Percentiles rank a stretch among this genome's conserved stretches.
Evolutionary conservation across 1,140 invertebrate genomes (phyloP).

Genomic region (Dufourea novaeangliae): DNA sequence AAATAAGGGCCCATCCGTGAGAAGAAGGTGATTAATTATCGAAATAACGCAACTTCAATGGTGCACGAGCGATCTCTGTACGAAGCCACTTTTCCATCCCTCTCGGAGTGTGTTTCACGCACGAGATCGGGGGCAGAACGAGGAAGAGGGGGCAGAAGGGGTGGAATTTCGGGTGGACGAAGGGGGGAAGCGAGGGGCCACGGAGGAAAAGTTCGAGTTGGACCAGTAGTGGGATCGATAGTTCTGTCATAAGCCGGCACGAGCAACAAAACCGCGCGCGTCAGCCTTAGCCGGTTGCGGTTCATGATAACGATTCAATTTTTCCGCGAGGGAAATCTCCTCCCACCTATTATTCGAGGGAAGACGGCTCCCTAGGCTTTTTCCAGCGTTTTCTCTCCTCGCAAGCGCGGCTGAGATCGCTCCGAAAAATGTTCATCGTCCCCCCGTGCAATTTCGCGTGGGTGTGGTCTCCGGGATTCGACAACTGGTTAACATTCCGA

Average conservation of each 20-base stretch:
- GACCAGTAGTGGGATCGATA: constrained; percentile 60
- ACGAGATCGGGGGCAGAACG: background rate
- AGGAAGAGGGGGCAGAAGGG: background rate
- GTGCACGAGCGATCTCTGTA: too few relatives aligned
- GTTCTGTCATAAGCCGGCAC: constrained; percentile 61
- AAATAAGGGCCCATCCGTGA: background rate
- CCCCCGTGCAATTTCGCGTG: background rate
- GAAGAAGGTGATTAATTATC: constrained; percentile 10
- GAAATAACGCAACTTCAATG: background rate
- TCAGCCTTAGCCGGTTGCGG: constrained; percentile 53
- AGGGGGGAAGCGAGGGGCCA: background rate
- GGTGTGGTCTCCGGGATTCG: background rate
- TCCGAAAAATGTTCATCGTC: background rate
- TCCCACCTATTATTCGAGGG: background rate
- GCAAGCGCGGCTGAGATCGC: background rate
- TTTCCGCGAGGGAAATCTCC: constrained; percentile 36
- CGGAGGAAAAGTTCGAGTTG: constrained; percentile 46
- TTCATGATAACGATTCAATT: constrained; percentile 51
- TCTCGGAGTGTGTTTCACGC: constrained; percentile 16
- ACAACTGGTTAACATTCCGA: background rate
- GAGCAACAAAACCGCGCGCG: constrained; percentile 63
- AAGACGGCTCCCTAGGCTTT: background rate
- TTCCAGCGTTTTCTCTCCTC: background rate
- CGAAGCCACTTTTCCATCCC: background rate
- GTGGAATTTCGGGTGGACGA: constrained; percentile 29